phyloP scores from a whole-genome alignment of 2,113 vertebrate species.

The Cygnus atratus region DNA sequence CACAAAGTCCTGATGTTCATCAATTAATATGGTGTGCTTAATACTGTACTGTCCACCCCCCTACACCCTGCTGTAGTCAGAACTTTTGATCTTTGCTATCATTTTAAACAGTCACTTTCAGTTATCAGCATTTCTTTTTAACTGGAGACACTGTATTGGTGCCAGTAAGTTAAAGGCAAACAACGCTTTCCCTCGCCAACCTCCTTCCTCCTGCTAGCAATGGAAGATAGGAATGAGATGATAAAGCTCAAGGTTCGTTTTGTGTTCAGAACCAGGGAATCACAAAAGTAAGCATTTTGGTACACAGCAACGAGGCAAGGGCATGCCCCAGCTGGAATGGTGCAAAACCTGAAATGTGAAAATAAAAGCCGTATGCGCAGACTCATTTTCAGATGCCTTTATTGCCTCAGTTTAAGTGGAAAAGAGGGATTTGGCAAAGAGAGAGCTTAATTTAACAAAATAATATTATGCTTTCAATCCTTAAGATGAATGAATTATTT shows the following conservation, averaged over 20 bases:
- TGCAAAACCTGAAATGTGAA: background rate
- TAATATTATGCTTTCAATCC: conserved; percentile 25
- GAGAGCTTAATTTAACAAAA: conserved; percentile 37
- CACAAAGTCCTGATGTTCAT: conserved; percentile 19
- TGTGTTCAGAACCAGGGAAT: background rate
- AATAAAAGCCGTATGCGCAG: background rate
- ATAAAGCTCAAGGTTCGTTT: background rate
- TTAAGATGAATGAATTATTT: conserved; percentile 63
- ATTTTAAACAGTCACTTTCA: background rate
- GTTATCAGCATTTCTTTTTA: background rate
- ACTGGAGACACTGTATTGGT: background rate
- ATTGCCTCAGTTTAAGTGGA: conserved; percentile 12
- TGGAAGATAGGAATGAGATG: background rate
- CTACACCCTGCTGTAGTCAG: background rate
- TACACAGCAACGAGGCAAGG: background rate
- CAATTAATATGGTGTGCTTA: conserved; percentile 1
- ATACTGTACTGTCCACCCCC: background rate
- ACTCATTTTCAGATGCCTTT: background rate
- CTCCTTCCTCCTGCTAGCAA: background rate
- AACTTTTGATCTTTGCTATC: background rate
- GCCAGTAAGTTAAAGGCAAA: background rate
- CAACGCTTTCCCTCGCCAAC: background rate
- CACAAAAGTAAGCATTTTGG: background rate
- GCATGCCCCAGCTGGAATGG: background rate
- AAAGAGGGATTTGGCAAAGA: conserved; percentile 18